A percentile compares a stretch with the other conserved stretches of the same genome.
Conservation (phyloP, 2,888 invertebrate genomes). For the Trichopoda pennipes region DNA sequence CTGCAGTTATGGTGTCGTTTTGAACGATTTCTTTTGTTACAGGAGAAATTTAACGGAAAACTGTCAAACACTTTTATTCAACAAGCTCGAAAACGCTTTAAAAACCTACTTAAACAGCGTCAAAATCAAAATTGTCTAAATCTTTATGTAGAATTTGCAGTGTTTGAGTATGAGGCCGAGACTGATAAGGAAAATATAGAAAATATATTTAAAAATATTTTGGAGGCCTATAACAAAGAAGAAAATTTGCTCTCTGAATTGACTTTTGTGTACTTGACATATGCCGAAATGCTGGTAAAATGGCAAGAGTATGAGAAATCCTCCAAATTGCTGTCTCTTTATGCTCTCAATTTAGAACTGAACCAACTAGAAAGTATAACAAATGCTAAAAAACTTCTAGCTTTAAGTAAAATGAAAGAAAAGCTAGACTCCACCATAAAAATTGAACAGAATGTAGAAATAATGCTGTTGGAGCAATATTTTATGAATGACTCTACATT, state of each 20-base stretch:
- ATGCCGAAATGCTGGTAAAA: slow-evolving; percentile 74
- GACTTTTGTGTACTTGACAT: slow-evolving; percentile 73
- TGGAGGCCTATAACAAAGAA: slow-evolving; percentile 71
- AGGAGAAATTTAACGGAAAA: slow-evolving; percentile 81
- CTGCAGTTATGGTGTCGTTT: slow-evolving; percentile 85
- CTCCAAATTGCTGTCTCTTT: slow-evolving; percentile 72
- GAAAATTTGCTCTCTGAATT: slow-evolving; percentile 71
- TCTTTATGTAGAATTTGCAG: slow-evolving; percentile 85
- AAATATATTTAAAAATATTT: slow-evolving; percentile 82
- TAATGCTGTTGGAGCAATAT: slow-evolving; percentile 76
- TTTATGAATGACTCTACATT: slow-evolving; percentile 75
- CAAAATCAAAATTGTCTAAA: slow-evolving; percentile 83
- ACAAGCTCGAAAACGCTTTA: slow-evolving; percentile 81
- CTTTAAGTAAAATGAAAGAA: slow-evolving; percentile 70
- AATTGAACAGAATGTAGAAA: slow-evolving; percentile 71
- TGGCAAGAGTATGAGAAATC: slow-evolving; percentile 70
- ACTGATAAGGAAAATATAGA: slow-evolving; percentile 37
- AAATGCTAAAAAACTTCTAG: slow-evolving; percentile 70
- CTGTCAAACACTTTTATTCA: slow-evolving; percentile 72
- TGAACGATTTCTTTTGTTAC: slow-evolving; percentile 82
- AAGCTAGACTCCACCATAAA: slow-evolving; percentile 69
- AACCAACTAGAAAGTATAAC: slow-evolving; percentile 49
- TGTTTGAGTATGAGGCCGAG: slow-evolving; percentile 83
- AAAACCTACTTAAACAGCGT: slow-evolving; percentile 82
- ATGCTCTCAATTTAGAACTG: slow-evolving; percentile 63